Conservation (phyloP, 1,140 invertebrate genomes). For the Papilio polyxenes region DNA sequence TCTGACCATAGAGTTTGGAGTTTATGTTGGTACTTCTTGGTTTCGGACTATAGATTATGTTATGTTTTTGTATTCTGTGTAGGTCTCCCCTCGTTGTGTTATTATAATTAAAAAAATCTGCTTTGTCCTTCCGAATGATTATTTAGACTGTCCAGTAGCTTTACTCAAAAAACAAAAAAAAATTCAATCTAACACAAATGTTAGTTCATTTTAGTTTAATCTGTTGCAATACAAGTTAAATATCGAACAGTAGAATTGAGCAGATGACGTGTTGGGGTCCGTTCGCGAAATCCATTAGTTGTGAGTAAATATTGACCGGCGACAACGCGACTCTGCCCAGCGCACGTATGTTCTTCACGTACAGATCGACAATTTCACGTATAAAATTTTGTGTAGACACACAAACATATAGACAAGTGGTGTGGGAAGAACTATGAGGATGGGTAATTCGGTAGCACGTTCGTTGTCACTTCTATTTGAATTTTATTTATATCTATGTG, state of each 20-base stretch:
- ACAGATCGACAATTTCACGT: constrained; percentile 37
- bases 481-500: background rate
- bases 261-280: constrained; percentile 23
- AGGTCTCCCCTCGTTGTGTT: background rate
- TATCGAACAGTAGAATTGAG: constrained; percentile 12
- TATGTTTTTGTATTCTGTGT: background rate
- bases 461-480: background rate
- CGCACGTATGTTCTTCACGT: constrained; percentile 30
- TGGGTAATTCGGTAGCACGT: constrained; percentile 13
- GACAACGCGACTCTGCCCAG: constrained; percentile 28
- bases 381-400: constrained; percentile 28
- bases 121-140: background rate
- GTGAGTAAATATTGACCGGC: constrained; percentile 47
- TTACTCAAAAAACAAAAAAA: too few species aligned
- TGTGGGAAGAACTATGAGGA: constrained; percentile 23
- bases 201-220: background rate
- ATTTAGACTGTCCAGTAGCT: background rate
- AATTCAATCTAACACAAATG: background rate
- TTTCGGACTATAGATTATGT: background rate
- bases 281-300: constrained; percentile 50
- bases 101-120: background rate
- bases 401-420: constrained; percentile 24
- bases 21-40: background rate
- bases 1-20: background rate
- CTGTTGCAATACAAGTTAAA: background rate